phyloP scores from a whole-genome alignment of 2,888 invertebrate genomes.

The Baronia brevicornis region DNA sequence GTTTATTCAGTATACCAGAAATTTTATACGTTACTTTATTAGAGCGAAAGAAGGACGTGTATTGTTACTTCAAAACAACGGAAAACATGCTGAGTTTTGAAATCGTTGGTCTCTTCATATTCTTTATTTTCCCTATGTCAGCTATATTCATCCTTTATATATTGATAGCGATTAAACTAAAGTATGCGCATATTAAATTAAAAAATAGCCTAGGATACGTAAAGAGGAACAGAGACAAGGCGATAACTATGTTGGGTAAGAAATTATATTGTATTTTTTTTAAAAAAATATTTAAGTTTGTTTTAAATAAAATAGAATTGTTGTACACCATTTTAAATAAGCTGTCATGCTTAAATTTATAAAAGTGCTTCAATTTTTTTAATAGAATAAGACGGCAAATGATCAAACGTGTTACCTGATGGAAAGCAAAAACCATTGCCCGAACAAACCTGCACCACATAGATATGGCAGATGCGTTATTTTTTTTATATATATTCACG shows the following conservation, averaged over 20 bases:
- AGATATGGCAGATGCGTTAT: no score
- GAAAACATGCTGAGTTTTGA: slow-evolving; percentile 48
- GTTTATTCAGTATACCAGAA: slow-evolving; percentile 83
- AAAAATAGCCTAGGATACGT: slow-evolving; percentile 65
- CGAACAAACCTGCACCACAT: no score
- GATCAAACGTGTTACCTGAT: no score
- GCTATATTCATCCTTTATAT: slow-evolving; percentile 86
- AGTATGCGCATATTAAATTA: slow-evolving; percentile 71
- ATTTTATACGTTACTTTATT: slow-evolving; percentile 48
- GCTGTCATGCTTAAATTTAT: no score
- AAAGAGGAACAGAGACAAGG: slow-evolving; percentile 67
- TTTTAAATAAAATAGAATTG: no score
- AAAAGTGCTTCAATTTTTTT: neutral
- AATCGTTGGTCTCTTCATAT: slow-evolving; percentile 81
- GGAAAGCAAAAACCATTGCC: no score
- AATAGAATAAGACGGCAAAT: no score
- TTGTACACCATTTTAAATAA: no score
- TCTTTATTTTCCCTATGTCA: slow-evolving; percentile 89
- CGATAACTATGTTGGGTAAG: slow-evolving; percentile 88
- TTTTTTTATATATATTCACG: no score
- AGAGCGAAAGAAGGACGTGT: slow-evolving; percentile 47
- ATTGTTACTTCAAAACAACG: slow-evolving; percentile 49
- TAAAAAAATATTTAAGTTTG: slow-evolving; percentile 6
- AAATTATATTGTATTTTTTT: no score
- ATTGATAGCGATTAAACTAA: slow-evolving; percentile 82